Base-by-base conservation (phyloP, 2,888 invertebrate genomes). In the Eilema caniola region DNA sequence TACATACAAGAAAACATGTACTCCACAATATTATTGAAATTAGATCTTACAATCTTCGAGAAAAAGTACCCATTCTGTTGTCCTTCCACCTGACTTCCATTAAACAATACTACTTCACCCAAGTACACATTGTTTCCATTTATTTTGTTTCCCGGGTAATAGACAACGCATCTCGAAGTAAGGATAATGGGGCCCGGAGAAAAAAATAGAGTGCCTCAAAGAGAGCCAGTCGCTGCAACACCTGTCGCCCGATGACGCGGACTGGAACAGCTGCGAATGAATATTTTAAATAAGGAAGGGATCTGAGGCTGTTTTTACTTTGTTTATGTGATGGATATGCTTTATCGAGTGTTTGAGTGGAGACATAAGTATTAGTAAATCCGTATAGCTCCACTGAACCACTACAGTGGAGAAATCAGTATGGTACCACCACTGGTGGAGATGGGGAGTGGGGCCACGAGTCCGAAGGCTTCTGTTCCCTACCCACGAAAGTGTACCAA, bases 171-270 rank as follows among this genome's bases (percentile, higher is more conserved):
- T 78, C 75, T 75, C 75, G 75, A 66, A 79, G 79, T 71, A 73
- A 73, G 79, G 77, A 82, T 84, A 80, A 83, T 84, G 81, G 77
- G 70, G 72, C 67, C 67, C 64, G 75, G 74, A 75, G 80, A 84
- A 84, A 67, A n/a, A 84, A 82, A 81, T 77, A 79, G 77, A 81
- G 82, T 80, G 80, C 82, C 69, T 66, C 73, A 75, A 77, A 70
- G 79, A 73, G 73, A 80, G 73, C 73, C 75, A 77, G 82, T 75
- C 76, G 68, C 68, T 73, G 72, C 64, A 72, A 78, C 84, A 84
- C 83, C 83, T 84, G 83, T 76, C 83, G 76, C 78, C 67, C 37
- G 20, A n/a, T 63, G 70, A 65, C 57, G 69, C 65, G 62, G 25
- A 31, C 28, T 62, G 64, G 73, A 67, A 74, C 61, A 67, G 62